These are phyloP conservation scores for Tridacna gigas DNA, from an alignment of 2,888 invertebrate genomes.

Conservation along the genomic window DNA sequence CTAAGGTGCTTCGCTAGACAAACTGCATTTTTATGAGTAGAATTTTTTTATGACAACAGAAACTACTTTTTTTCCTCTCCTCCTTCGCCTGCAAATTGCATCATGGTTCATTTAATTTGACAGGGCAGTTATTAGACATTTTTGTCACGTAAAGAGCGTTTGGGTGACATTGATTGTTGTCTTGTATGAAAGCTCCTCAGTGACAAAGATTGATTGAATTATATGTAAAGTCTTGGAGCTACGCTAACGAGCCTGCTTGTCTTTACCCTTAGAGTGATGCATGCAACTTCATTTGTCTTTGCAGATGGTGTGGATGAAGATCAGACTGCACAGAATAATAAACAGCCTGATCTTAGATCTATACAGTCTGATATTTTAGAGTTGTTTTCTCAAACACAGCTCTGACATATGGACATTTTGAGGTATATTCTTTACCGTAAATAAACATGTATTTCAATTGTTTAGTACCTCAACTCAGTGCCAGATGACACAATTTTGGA, in stretches of 20 bases:
- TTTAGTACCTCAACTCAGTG: no score
- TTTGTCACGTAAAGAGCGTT: constrained; percentile 29
- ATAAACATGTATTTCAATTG: no score
- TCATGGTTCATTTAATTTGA: constrained; percentile 25
- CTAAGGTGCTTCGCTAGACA: not conserved
- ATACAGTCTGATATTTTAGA: no score
- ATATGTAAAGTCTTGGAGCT: constrained; percentile 16
- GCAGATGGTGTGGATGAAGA: no score
- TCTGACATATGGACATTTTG: no score
- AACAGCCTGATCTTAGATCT: no score
- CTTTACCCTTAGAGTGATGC: not conserved
- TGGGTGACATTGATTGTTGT: constrained; percentile 30
- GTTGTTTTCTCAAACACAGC: no score
- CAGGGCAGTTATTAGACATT: constrained; percentile 24
- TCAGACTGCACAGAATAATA: no score
- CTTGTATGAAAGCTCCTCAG: constrained; percentile 11
- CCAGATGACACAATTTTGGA: no score
- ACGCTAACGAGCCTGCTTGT: constrained; percentile 9
- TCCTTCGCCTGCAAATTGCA: not conserved
- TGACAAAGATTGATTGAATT: constrained; percentile 19
- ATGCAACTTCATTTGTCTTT: no score
- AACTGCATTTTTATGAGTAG: constrained; percentile 1
- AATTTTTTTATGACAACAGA: not conserved
- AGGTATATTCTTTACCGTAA: no score
- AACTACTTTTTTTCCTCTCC: not conserved